Conservation (phyloP, 2,113 vertebrate genomes). For the Oreochromis spilurus region DNA sequence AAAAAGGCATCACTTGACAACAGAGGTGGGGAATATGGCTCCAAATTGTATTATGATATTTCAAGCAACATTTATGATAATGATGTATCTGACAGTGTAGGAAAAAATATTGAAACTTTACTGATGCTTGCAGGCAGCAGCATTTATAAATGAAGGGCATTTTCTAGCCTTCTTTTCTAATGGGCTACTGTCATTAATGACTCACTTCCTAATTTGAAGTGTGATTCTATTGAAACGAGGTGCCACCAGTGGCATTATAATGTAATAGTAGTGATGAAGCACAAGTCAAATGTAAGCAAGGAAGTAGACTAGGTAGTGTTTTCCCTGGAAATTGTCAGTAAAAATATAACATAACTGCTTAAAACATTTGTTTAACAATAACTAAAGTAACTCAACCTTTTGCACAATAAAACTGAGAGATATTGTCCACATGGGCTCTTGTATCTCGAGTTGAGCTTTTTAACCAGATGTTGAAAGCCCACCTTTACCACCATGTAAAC, state of each 20-base stretch:
- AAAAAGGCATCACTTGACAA: background rate
- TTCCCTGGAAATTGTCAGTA: background rate
- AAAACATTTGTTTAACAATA: background rate
- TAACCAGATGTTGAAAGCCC: background rate
- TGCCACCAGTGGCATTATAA: background rate
- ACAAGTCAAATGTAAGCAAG: background rate
- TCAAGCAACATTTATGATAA: background rate
- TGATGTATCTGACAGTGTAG: background rate
- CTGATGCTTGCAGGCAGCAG: background rate
- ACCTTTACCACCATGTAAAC: background rate
- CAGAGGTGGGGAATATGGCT: background rate
- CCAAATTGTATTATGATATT: background rate
- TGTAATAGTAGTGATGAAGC: background rate
- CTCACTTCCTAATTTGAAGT: background rate
- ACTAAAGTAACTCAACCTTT: background rate
- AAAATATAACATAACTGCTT: background rate
- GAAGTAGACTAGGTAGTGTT: background rate
- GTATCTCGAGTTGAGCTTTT: background rate
- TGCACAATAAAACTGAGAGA: background rate
- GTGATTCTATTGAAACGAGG: background rate
- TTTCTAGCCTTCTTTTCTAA: background rate
- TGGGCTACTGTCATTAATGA: background rate
- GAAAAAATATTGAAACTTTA: background rate
- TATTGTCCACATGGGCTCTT: background rate
- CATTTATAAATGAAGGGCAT: background rate